Conservation (phyloP, 2,888 invertebrate species). For the Eumacrocentrus americanus region DNA sequence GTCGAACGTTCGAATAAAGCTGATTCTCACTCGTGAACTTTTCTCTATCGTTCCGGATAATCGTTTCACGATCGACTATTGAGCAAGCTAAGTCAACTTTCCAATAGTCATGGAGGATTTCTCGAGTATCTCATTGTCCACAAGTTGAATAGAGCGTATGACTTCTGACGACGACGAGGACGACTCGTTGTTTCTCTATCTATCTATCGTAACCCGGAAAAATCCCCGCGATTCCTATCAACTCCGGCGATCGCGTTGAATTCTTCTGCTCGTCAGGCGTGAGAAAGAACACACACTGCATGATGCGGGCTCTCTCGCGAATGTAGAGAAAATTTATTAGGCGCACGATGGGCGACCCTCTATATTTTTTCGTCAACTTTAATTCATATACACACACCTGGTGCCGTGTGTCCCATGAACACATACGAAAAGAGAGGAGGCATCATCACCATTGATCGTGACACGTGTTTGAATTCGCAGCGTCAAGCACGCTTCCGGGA, state of each 20-base stretch:
- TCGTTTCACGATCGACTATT: conserved; percentile 38
- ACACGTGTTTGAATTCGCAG: conserved; percentile 53
- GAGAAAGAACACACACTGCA: conserved; percentile 23
- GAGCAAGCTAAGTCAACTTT: conserved; percentile 32
- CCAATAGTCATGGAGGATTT: conserved; percentile 1
- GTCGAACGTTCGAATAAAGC: neutral
- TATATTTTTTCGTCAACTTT: conserved; percentile 5
- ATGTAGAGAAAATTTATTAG: conserved; percentile 28
- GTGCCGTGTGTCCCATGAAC: conserved; percentile 4
- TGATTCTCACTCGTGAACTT: conserved; percentile 38
- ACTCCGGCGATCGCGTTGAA: conserved; percentile 21
- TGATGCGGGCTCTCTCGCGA: conserved; percentile 27
- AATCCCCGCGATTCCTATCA: conserved; percentile 26
- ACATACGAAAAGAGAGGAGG: conserved; percentile 36
- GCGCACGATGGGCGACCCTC: conserved; percentile 22
- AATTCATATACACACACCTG: conserved; percentile 6
- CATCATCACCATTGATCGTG: conserved; percentile 38
- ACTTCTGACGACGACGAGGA: conserved; percentile 5
- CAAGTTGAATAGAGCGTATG: neutral
- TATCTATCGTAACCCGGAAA: conserved; percentile 13
- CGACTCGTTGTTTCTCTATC: neutral
- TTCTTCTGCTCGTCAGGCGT: conserved; percentile 24
- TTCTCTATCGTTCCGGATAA: conserved; percentile 40
- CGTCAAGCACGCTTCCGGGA: conserved; percentile 46
- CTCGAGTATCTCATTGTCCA: conserved; percentile 1